These are phyloP conservation scores for Nyctalus aviator DNA, from an alignment of 2,797 vertebrate genomes.

Conservation along the genomic window DNA sequence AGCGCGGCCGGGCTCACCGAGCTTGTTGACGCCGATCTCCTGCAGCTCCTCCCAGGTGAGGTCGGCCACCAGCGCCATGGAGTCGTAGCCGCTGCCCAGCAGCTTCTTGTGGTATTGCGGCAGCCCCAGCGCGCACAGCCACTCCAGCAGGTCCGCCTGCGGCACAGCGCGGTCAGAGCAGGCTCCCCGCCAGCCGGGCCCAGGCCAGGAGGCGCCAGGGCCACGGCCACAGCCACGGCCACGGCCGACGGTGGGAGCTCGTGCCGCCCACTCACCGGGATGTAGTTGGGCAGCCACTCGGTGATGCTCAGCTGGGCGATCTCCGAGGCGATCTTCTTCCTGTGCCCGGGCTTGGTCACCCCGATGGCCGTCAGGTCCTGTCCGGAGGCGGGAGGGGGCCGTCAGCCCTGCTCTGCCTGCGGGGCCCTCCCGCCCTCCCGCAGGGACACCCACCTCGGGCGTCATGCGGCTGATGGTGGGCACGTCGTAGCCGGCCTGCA, in stretches of 20 bases:
- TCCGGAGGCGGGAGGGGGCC: not conserved
- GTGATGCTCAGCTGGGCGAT: slow-evolving; percentile 95
- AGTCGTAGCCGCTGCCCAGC: slow-evolving; percentile 96
- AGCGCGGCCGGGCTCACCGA: slow-evolving; percentile 88
- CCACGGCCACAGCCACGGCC: not conserved
- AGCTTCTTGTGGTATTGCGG: slow-evolving; percentile 95
- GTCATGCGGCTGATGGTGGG: slow-evolving; percentile 99
- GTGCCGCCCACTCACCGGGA: slow-evolving; percentile 90
- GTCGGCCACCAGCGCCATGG: slow-evolving; percentile 95
- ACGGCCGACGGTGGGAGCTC: fast-evolving
- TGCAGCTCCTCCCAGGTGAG: slow-evolving; percentile 99
- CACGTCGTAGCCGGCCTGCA: slow-evolving; percentile 95
- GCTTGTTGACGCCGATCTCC: slow-evolving; percentile 97
- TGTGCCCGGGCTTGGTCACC: slow-evolving; percentile 97
- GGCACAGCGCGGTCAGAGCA: fast-evolving
- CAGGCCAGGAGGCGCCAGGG: not conserved
- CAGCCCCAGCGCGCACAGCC: slow-evolving; percentile 94
- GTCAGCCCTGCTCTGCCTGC: not conserved
- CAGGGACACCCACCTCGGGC: slow-evolving; percentile 91
- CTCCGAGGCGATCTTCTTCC: slow-evolving; percentile 97
- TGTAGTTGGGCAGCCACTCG: slow-evolving; percentile 97
- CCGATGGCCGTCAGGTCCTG: slow-evolving; percentile 98
- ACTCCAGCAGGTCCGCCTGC: slow-evolving; percentile 93
- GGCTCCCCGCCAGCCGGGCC: not conserved
- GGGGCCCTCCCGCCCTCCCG: not conserved